phyloP scores from a whole-genome alignment of 2,888 invertebrate genomes.

The Eucera pruinosa region DNA sequence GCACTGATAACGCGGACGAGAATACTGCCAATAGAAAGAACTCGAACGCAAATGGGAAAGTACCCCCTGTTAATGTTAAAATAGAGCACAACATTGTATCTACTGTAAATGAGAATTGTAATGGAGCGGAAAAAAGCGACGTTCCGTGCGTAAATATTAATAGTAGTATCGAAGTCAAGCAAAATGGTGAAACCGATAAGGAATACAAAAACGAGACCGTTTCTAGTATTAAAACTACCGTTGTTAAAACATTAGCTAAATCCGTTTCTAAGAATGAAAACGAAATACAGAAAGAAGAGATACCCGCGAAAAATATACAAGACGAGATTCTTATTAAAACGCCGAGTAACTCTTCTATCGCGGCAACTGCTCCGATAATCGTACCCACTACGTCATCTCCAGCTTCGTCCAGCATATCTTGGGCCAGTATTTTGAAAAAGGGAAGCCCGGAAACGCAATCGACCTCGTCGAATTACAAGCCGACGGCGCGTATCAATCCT shows the following conservation, averaged over 20 bases:
- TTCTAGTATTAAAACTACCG: constrained; percentile 65
- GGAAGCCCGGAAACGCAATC: constrained; percentile 62
- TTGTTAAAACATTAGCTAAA: constrained; percentile 67
- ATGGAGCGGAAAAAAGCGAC: constrained; percentile 73
- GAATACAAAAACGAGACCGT: constrained; percentile 70
- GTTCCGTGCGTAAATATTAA: constrained; percentile 75
- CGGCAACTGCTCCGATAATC: constrained; percentile 32
- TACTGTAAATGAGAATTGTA: constrained; percentile 72
- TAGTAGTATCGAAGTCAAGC: constrained; percentile 76
- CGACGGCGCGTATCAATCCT: constrained; percentile 76
- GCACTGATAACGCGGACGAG: constrained; percentile 66
- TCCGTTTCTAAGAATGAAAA: constrained; percentile 62
- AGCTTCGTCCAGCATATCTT: constrained; percentile 72
- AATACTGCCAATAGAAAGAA: constrained; percentile 63
- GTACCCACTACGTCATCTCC: constrained; percentile 37
- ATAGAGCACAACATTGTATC: constrained; percentile 76
- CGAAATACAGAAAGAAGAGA: constrained; percentile 57
- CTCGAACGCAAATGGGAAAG: constrained; percentile 56
- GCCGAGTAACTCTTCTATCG: constrained; percentile 35
- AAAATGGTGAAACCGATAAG: constrained; percentile 74
- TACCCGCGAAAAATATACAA: constrained; percentile 47
- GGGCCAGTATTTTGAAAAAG: constrained; percentile 82
- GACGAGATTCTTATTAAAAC: constrained; percentile 61
- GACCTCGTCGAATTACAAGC: constrained; percentile 68
- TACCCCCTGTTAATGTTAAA: constrained; percentile 74